These are phyloP conservation scores for Manacus vitellinus DNA, from an alignment of 2,113 vertebrate species.

Conservation along the genomic window DNA sequence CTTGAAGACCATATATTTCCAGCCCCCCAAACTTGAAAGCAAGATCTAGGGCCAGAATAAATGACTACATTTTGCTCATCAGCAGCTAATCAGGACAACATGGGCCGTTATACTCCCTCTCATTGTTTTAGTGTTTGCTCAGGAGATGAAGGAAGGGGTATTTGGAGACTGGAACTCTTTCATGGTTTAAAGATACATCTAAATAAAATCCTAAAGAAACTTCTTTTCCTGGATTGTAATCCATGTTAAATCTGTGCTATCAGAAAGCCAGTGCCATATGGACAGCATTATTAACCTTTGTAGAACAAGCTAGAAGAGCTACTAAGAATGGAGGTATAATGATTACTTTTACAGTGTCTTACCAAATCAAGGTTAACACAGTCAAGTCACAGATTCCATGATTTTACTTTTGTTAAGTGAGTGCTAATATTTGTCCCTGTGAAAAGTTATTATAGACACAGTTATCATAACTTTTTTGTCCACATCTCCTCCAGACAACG, in stretches of 20 bases:
- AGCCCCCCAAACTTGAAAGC: accelerated
- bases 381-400: not conserved
- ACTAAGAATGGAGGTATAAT: not conserved
- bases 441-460: not conserved
- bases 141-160: conserved; percentile 19
- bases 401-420: not conserved
- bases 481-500: not conserved
- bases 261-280: not conserved
- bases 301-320: not conserved
- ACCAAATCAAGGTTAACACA: not conserved
- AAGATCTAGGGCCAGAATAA: not conserved
- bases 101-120: not conserved
- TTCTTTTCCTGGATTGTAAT: not conserved
- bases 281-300: not conserved
- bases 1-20: not conserved
- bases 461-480: not conserved
- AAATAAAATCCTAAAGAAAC: not conserved
- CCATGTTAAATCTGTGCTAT: not conserved
- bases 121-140: not conserved
- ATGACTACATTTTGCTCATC: conserved; percentile 7
- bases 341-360: not conserved
- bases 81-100: conserved; percentile 18
- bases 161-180: not conserved
- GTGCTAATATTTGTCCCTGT: not conserved
- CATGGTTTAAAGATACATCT: not conserved